Conservation (phyloP, 2,888 invertebrate species). For the Andrena flavipes region DNA sequence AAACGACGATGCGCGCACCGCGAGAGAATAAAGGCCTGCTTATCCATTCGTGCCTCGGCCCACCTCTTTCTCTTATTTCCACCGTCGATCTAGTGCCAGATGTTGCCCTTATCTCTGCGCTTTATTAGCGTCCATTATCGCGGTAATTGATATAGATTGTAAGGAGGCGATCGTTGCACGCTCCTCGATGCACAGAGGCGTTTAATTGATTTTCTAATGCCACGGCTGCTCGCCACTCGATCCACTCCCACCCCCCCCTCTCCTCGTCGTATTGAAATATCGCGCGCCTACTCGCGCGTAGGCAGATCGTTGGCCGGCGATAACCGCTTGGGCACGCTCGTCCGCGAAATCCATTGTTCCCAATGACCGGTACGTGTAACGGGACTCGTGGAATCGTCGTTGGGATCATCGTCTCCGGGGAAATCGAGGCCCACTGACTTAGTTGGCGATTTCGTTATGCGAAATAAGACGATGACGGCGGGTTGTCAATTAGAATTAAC, state of each 20-base stretch:
- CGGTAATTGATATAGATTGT: slow-evolving; percentile 44
- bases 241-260: background rate
- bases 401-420: slow-evolving; percentile 20
- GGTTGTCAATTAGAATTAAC: slow-evolving; percentile 69
- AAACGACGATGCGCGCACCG: slow-evolving; percentile 21
- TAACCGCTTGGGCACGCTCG: background rate
- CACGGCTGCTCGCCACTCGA: background rate
- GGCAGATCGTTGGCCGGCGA: slow-evolving; percentile 14
- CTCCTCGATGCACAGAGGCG: slow-evolving; percentile 7
- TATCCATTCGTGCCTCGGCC: background rate
- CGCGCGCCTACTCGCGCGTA: background rate
- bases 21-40: background rate
- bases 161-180: slow-evolving; percentile 2
- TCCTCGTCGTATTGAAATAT: slow-evolving; percentile 15
- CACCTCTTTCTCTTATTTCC: background rate
- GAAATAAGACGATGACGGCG: slow-evolving; percentile 42
- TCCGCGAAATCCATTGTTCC: slow-evolving; percentile 24
- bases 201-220: slow-evolving; percentile 31
- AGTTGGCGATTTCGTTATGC: slow-evolving; percentile 57
- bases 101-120: slow-evolving; percentile 4
- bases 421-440: slow-evolving; percentile 31
- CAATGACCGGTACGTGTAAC: slow-evolving; percentile 15
- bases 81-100: background rate
- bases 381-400: slow-evolving; percentile 27
- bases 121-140: slow-evolving; percentile 19